Evolutionary conservation across 1,140 invertebrate species (phyloP).

Genomic region (Coenobita brevimanus): DNA sequence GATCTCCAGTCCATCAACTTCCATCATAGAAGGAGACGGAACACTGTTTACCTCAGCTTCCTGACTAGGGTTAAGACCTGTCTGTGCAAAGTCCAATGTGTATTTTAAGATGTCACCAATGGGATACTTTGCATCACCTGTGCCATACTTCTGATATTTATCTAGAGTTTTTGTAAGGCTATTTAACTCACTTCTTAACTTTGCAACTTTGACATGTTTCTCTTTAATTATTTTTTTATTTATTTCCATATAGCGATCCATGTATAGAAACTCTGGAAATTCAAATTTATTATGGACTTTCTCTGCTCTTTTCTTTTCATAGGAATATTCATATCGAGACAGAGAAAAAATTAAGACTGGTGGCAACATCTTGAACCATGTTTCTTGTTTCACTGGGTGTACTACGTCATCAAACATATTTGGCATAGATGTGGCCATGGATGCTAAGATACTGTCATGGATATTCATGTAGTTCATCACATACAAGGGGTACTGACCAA

Average conservation of each 20-base stretch:
- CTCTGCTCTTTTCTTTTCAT: conserved; percentile 74
- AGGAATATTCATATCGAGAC: conserved; percentile 76
- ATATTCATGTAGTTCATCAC: conserved; percentile 75
- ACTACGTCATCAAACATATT: conserved; percentile 51
- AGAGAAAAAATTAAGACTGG: conserved; percentile 76
- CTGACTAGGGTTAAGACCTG: conserved; percentile 28
- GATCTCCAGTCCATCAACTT: conserved; percentile 42
- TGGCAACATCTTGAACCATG: conserved; percentile 75
- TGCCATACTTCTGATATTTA: conserved; percentile 72
- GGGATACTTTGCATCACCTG: conserved; percentile 63
- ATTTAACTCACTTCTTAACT: conserved; percentile 73
- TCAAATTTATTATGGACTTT: conserved; percentile 76
- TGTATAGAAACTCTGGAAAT: conserved; percentile 75
- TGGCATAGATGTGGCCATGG: conserved; percentile 72
- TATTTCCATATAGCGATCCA: conserved; percentile 76
- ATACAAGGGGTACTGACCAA: conserved; percentile 76
- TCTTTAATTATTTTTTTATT: conserved; percentile 74
- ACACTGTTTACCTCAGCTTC: conserved; percentile 34
- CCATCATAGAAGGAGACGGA: conserved; percentile 46
- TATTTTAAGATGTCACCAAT: conserved; percentile 66
- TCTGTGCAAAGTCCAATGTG: conserved; percentile 68
- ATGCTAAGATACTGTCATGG: conserved; percentile 75
- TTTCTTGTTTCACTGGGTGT: conserved; percentile 63
- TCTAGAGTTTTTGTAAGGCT: conserved; percentile 73
- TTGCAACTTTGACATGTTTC: conserved; percentile 74